Conservation (phyloP, 2,113 vertebrate genomes). For the Nothobranchius kuhntae region DNA sequence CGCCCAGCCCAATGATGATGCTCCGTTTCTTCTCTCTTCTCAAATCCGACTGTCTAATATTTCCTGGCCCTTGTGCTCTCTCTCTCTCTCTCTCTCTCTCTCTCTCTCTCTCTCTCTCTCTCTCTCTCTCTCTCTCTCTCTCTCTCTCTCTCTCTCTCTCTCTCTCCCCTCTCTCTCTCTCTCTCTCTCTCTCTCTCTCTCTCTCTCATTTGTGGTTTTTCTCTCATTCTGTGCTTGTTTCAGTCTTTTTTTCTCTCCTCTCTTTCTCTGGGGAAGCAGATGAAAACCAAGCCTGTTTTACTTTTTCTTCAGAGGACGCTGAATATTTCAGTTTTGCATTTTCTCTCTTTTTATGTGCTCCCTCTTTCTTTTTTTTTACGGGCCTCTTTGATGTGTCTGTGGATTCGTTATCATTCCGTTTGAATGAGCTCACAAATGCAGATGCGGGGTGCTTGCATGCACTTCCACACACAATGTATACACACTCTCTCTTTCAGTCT, state of each 20-base stretch:
- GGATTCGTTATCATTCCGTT: constrained; percentile 91
- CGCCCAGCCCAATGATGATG: constrained; percentile 40
- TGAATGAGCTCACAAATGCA: constrained; percentile 83
- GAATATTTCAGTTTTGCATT: constrained; percentile 93
- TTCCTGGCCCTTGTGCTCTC: constrained; percentile 53
- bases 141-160: constrained; percentile 49
- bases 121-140: constrained; percentile 38
- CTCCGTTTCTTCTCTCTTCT: constrained; percentile 33
- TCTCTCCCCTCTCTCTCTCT: constrained; percentile 40
- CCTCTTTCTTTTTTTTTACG: constrained; percentile 74
- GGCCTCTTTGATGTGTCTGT: constrained; percentile 89
- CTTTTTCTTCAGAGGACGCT: constrained; percentile 87
- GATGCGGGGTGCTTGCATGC: constrained; percentile 52
- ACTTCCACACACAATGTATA: constrained; percentile 13
- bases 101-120: constrained; percentile 37
- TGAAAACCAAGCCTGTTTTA: constrained; percentile 72
- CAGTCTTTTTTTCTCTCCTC: constrained; percentile 35
- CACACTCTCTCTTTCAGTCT: constrained; percentile 19
- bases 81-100: constrained; percentile 49
- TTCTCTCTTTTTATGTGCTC: constrained; percentile 78
- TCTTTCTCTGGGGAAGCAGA: constrained; percentile 62
- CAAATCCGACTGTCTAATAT: constrained; percentile 52
- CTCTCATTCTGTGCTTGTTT: constrained; percentile 58
- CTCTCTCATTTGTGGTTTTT: constrained; percentile 68
- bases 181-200: constrained; percentile 35